Conservation (phyloP, 2,113 vertebrate genomes). For the Capricornis sumatraensis region DNA sequence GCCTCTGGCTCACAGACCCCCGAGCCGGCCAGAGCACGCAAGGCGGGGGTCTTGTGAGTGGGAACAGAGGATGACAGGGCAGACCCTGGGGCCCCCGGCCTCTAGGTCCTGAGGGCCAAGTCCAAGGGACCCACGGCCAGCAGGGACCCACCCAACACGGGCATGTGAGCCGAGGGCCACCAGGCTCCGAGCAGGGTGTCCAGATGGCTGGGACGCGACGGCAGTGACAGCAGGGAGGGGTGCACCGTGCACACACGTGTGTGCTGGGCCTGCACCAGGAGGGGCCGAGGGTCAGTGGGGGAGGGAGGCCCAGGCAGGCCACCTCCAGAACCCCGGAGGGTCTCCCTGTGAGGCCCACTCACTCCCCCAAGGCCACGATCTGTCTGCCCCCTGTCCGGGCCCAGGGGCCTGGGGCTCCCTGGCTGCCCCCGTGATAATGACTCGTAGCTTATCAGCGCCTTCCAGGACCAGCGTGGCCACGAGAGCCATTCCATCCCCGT, state of each 20-base stretch:
- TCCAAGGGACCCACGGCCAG: not conserved
- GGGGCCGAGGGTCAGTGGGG: accelerated
- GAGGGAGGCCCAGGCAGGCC: not conserved
- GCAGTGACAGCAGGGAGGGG: not conserved
- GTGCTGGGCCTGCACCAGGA: not conserved
- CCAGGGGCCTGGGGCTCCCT: not conserved
- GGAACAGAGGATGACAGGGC: accelerated
- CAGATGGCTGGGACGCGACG: not conserved
- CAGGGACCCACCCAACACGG: accelerated
- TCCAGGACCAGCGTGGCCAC: not conserved
- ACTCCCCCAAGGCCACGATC: not conserved
- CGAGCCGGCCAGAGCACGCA: accelerated
- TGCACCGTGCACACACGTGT: accelerated
- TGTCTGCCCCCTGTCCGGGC: accelerated
- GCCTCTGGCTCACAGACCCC: not conserved
- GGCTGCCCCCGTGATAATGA: not conserved
- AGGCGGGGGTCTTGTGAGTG: accelerated
- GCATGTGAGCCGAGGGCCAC: accelerated
- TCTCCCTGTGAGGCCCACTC: not conserved
- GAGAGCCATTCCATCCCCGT: not conserved
- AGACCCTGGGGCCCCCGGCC: no score
- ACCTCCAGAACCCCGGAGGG: not conserved
- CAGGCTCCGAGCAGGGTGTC: not conserved
- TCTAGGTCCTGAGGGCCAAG: not conserved
- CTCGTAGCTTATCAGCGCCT: not conserved